Conservation (phyloP, 2,888 invertebrate species). For the Zygothrica quintamaculata region DNA sequence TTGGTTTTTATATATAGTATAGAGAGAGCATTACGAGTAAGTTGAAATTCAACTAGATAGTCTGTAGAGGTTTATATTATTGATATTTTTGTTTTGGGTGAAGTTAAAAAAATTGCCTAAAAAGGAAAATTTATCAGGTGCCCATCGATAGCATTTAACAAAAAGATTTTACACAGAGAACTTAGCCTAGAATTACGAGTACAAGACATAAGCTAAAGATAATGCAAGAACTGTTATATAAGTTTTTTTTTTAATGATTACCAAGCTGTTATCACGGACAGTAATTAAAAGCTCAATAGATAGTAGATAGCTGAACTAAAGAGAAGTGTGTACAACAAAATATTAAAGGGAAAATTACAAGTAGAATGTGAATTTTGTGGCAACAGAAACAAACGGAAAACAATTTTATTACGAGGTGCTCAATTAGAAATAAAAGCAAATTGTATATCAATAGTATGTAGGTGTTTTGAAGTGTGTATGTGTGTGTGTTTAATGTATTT, state of each 20-base stretch:
- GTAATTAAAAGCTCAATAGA: conserved; percentile 4
- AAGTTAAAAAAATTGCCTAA: conserved; percentile 35
- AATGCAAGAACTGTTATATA: not conserved
- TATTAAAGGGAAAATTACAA: not conserved
- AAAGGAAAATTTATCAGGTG: conserved; percentile 26
- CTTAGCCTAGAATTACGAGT: conserved; percentile 45
- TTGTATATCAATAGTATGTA: no score
- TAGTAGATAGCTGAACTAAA: conserved; percentile 2
- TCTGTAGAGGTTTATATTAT: conserved; percentile 3
- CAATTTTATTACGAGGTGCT: conserved; percentile 34
- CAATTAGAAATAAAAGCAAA: conserved; percentile 27
- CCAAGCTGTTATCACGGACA: conserved; percentile 45
- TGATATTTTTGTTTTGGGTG: no score
- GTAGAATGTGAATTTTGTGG: conserved; percentile 21
- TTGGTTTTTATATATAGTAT: no score
- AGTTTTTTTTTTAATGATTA: conserved; percentile 21
- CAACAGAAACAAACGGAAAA: no score
- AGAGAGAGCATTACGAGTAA: conserved; percentile 8
- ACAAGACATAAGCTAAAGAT: conserved; percentile 17
- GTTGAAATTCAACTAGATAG: conserved; percentile 32
- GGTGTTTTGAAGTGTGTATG: no score
- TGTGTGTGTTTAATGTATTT: no score
- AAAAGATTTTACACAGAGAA: conserved; percentile 32
- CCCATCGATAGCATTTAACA: conserved; percentile 31
- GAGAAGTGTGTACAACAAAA: no score